phyloP scores from a whole-genome alignment of 2,797 vertebrate genomes.

The Botia kubotai region DNA sequence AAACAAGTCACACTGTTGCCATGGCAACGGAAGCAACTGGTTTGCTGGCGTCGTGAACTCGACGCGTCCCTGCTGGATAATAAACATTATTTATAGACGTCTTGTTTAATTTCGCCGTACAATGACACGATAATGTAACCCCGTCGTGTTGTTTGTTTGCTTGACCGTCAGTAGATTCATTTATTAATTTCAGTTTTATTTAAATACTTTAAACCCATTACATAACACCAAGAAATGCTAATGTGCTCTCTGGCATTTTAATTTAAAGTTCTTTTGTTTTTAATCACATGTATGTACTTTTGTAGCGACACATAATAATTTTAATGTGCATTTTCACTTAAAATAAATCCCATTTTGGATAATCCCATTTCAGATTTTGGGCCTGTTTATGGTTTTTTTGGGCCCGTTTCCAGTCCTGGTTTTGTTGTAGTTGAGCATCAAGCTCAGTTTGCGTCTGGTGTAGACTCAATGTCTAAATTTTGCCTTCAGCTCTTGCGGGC shows the following conservation, averaged over 20 bases:
- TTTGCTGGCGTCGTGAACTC: slow-evolving; percentile 20
- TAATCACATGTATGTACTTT: neutral
- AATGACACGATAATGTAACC: too few relatives aligned
- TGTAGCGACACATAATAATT: neutral
- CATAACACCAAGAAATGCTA: too few relatives aligned
- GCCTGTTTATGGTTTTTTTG: too few relatives aligned
- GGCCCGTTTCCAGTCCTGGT: neutral
- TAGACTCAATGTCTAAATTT: too few relatives aligned
- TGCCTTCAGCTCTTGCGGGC: too few relatives aligned
- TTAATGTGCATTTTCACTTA: neutral
- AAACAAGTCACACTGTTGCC: neutral
- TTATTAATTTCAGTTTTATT: too few relatives aligned
- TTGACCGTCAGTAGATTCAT: too few relatives aligned
- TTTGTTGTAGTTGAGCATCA: neutral
- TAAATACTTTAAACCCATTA: too few relatives aligned
- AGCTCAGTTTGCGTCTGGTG: neutral
- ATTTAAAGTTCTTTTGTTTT: neutral
- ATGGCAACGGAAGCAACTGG: slow-evolving; percentile 47
- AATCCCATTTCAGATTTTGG: too few relatives aligned
- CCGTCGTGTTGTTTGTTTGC: too few relatives aligned
- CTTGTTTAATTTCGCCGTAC: neutral
- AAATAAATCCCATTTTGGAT: neutral
- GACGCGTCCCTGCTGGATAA: neutral
- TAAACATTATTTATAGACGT: neutral
- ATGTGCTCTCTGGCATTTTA: neutral